Evolutionary conservation across 2,113 vertebrate genomes (phyloP).

Genomic region (Thamnaconus septentrionalis): DNA sequence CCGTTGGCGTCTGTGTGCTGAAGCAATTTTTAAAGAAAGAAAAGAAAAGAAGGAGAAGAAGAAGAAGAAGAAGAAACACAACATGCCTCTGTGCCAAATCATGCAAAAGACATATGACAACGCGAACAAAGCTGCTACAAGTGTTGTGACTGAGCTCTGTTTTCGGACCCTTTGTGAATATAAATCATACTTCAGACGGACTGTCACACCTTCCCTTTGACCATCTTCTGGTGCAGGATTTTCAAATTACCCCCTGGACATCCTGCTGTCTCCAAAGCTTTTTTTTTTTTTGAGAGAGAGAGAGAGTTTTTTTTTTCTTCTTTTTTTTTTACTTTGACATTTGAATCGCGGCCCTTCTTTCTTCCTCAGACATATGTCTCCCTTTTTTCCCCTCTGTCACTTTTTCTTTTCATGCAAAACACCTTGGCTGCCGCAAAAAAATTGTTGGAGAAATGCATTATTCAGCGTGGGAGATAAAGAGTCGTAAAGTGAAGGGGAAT

Average conservation of each 20-base stretch:
- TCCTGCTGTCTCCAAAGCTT: slow-evolving; percentile 50
- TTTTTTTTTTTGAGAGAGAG: slow-evolving; percentile 34
- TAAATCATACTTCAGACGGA: slow-evolving; percentile 46
- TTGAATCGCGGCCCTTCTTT: slow-evolving; percentile 51
- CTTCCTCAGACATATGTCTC: slow-evolving; percentile 36
- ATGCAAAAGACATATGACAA: too few relatives aligned
- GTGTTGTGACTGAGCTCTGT: slow-evolving; percentile 17
- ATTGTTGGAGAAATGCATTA: slow-evolving; percentile 45
- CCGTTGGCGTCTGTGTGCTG: too few relatives aligned
- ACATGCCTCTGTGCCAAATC: too few relatives aligned
- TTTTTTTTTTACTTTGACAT: slow-evolving; percentile 48
- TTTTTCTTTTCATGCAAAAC: slow-evolving; percentile 32
- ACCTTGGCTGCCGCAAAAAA: slow-evolving; percentile 52
- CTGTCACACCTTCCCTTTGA: slow-evolving; percentile 51
- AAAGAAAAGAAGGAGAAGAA: too few relatives aligned
- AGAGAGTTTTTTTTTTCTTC: too few relatives aligned
- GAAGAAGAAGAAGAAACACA: neutral
- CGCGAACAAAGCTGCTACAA: too few relatives aligned
- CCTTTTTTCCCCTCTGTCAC: neutral
- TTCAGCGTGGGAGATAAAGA: slow-evolving; percentile 15
- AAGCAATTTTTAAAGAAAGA: too few relatives aligned
- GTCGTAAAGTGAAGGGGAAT: too few relatives aligned
- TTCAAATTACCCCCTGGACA: slow-evolving; percentile 51
- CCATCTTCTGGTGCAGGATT: slow-evolving; percentile 38
- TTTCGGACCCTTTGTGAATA: slow-evolving; percentile 45